Conservation (phyloP, 2,113 vertebrate genomes). For the Ovis canadensis region DNA sequence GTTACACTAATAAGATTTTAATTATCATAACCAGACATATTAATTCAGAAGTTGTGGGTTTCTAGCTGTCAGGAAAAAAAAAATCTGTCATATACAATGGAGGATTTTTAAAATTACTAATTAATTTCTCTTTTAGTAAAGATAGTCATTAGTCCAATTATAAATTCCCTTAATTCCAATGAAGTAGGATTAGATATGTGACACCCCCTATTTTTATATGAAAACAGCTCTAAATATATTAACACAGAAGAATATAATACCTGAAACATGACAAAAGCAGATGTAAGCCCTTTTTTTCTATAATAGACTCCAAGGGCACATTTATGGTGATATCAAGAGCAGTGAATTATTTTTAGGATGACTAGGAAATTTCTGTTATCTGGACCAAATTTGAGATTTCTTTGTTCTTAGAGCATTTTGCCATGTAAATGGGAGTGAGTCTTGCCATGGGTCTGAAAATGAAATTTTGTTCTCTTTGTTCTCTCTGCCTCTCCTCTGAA, state of each 20-base stretch:
- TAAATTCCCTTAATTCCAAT: constrained; percentile 40
- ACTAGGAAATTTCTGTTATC: background rate
- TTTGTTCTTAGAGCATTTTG: background rate
- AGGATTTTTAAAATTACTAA: constrained; percentile 40
- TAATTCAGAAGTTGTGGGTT: constrained; percentile 50
- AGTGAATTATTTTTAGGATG: background rate
- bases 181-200: constrained; percentile 9
- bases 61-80: constrained; percentile 24
- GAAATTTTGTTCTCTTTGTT: background rate
- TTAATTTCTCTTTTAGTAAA: constrained; percentile 49
- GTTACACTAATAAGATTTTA: constrained; percentile 52
- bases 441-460: background rate
- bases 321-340: background rate
- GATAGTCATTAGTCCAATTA: constrained; percentile 55
- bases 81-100: constrained; percentile 9
- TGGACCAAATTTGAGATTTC: background rate
- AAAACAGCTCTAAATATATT: constrained; percentile 30
- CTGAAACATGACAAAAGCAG: background rate
- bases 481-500: background rate
- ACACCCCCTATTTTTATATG: background rate
- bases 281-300: background rate
- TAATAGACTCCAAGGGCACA: background rate
- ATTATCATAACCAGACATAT: constrained; percentile 46
- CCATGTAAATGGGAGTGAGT: background rate
- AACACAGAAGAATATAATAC: background rate